Evolutionary conservation across 2,888 invertebrate species (phyloP), one percentile per base, ranked within the genome.

Genomic region (Helicoverpa assulta): DNA sequence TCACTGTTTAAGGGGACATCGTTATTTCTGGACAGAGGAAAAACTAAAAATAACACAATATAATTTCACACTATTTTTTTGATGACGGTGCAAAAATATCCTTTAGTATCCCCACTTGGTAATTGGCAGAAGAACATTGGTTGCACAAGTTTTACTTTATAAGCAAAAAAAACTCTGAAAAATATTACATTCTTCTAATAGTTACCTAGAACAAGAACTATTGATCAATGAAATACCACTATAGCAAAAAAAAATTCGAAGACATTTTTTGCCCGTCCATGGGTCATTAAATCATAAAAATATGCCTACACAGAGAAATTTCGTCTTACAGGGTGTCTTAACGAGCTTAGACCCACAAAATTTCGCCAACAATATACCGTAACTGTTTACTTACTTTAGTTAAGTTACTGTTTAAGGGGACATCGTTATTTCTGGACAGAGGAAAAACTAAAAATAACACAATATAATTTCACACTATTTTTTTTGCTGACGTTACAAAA

Each of bases 311-410:
- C n/a, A n/a, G n/a, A n/a, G n/a, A n/a, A n/a, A n/a, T n/a, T n/a
- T n/a, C n/a, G n/a, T n/a, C n/a, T n/a, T n/a, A n/a, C n/a, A 80
- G 76, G 80, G 82, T 64, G 29, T 5, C 14, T 53, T 76, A 79
- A 80, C 69, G 58, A 70, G 76, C 76, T 71, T 60, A 61, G 51
- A 12, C 26, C 53, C 56, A 66, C 72, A 67, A 66, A 72, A 52
- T 57, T 76, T 68, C 29, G 50, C 57, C 67, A 54, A 82, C 70
- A 76, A 82, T 62, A 33, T 19, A 5, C 7, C 8, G 4, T 67
- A 65, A 65, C 62, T 62, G 53, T 60, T 52, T 67, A 37, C 66
- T 57, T 63, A 26, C 4, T 60, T 64, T 74, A 52, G 40, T 29
- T 16, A 12, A 37, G 61, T 55, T 54, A 67, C 50, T 43, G 50